Evolutionary conservation across 2,797 vertebrate species (phyloP).

Genomic region (Falco biarmicus): DNA sequence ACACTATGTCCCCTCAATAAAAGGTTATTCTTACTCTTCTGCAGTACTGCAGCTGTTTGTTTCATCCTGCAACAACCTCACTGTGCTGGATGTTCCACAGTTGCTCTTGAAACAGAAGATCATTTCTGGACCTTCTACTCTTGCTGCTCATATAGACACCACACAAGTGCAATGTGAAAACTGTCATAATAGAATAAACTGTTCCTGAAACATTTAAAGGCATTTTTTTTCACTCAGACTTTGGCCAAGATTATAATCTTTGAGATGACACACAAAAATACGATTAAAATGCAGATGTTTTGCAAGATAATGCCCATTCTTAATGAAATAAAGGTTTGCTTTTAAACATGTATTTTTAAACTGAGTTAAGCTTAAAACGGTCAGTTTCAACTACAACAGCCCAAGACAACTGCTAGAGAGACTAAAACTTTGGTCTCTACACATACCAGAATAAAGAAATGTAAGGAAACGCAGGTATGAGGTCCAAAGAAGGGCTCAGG

Average conservation of each 20-base stretch:
- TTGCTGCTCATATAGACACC: accelerated
- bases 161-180: not conserved
- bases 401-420: not conserved
- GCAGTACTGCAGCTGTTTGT: not conserved
- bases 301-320: not conserved
- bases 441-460: not conserved
- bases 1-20: not conserved
- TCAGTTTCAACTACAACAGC: not conserved
- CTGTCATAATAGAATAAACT: not conserved
- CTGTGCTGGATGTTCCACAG: not conserved
- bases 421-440: not conserved
- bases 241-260: not conserved
- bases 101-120: not conserved
- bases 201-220: not conserved
- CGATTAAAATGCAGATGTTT: not conserved
- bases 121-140: not conserved
- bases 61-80: not conserved
- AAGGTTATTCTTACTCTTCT: not conserved
- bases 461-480: not conserved
- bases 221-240: not conserved
- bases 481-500: not conserved
- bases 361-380: not conserved
- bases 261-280: not conserved
- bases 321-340: not conserved
- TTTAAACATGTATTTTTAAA: not conserved